A percentile compares a stretch with the other conserved stretches of the same genome.
These are phyloP conservation scores for Ladona fulva DNA, from an alignment of 1,140 invertebrate genomes.

Conservation along the genomic window DNA sequence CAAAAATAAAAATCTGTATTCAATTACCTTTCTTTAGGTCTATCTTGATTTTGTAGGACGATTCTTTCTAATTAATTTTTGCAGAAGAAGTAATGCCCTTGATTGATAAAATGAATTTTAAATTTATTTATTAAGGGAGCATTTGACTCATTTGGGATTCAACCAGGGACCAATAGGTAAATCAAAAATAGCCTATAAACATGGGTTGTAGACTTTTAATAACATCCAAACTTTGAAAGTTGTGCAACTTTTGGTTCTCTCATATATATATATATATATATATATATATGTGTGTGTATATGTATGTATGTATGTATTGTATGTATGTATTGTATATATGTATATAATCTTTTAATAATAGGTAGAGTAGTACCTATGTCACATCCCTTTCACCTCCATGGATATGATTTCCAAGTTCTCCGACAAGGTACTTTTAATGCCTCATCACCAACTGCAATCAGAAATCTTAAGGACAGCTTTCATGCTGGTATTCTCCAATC, in stretches of 20 bases:
- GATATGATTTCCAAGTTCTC: slow-evolving; percentile 28
- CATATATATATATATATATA: neutral
- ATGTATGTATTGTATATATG: neutral
- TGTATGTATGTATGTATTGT: neutral
- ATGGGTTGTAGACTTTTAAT: neutral
- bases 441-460: neutral
- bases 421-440: neutral
- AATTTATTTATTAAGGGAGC: no score
- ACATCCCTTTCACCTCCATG: slow-evolving; percentile 34
- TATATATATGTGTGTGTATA: neutral
- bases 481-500: neutral
- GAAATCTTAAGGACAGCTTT: neutral
- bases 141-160: no score
- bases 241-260: no score
- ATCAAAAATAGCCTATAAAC: no score
- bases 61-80: no score
- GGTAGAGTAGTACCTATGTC: slow-evolving; percentile 28
- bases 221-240: neutral
- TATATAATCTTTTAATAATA: neutral
- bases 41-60: no score
- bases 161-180: no score
- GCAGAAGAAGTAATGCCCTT: no score
- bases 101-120: no score
- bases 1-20: no score
- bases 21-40: no score